These are phyloP conservation scores for Podarcis siculus DNA, from an alignment of 2,797 vertebrate species.

Conservation along the genomic window DNA sequence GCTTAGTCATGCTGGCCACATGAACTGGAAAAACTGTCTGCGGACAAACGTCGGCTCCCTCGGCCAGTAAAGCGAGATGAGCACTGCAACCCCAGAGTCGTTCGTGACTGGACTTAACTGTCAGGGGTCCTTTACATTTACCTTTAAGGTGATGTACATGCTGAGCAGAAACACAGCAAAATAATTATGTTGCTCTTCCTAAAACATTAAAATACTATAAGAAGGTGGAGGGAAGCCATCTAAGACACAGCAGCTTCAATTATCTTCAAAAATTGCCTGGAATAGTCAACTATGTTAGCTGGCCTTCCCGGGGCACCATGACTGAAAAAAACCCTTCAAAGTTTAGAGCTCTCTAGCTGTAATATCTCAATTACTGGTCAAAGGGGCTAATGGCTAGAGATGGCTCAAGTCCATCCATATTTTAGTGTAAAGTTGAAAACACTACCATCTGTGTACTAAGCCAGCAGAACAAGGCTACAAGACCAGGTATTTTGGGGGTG, in stretches of 20 bases:
- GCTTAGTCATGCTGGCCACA: too few species aligned
- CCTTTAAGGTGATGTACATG: not conserved
- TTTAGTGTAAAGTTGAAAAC: not conserved
- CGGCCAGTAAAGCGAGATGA: too few species aligned
- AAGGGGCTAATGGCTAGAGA: not conserved
- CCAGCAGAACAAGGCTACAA: not conserved
- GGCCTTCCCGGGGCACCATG: not conserved
- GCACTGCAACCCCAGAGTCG: too few species aligned
- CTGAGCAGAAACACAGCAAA: not conserved
- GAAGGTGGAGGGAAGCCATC: not conserved
- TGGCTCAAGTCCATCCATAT: not conserved
- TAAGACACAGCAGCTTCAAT: too few species aligned
- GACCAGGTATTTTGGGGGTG: not conserved
- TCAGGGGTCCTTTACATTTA: too few species aligned
- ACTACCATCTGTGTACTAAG: not conserved
- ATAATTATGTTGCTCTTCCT: not conserved
- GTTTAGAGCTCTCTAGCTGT: not conserved
- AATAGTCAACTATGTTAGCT: not conserved
- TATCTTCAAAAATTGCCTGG: not conserved
- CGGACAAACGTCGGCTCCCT: too few species aligned
- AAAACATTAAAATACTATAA: not conserved
- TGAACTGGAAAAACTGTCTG: too few species aligned
- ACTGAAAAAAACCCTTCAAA: not conserved
- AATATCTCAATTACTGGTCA: not conserved
- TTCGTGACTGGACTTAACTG: too few species aligned